Evolutionary conservation across 35 echinoderm and acorn worm species (phyloP).

Genomic region (Strongylocentrotus purpuratus): DNA sequence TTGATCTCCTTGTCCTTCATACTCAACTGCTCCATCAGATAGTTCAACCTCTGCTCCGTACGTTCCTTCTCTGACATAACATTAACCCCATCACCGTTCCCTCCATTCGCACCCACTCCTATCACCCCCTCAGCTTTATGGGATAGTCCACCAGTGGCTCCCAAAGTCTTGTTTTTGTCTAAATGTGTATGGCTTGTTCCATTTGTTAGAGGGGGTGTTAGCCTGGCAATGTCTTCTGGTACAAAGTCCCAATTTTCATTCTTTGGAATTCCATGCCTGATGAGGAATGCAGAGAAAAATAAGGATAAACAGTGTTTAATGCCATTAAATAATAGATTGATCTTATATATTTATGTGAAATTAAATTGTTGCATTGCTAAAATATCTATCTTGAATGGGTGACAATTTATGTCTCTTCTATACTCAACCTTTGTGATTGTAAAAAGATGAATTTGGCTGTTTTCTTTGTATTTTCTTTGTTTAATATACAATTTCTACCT

Average conservation of each 20-base stretch:
- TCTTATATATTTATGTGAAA: not conserved
- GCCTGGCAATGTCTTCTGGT: not conserved
- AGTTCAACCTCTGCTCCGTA: constrained; percentile 16
- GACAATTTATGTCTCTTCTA: too few species aligned
- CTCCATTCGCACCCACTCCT: not conserved
- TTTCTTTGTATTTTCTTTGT: too few species aligned
- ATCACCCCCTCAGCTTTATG: not conserved
- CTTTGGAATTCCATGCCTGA: constrained; percentile 39
- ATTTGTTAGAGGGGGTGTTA: constrained; percentile 7
- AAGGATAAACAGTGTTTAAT: not conserved
- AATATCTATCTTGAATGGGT: not conserved
- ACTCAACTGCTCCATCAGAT: constrained; percentile 33
- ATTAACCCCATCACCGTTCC: constrained; percentile 33
- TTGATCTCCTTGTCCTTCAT: constrained; percentile 25
- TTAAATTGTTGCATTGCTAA: not conserved
- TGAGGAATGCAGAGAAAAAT: not conserved
- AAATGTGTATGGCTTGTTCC: not conserved
- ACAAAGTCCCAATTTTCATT: constrained; percentile 39
- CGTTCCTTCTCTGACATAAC: not conserved
- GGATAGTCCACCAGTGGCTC: not conserved
- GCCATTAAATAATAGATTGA: not conserved
- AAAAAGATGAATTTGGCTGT: too few species aligned
- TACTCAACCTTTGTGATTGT: too few species aligned
- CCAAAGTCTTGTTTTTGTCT: not conserved
- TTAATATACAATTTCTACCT: too few species aligned